phyloP scores from a whole-genome alignment of 1,140 invertebrate species.

The Heliconius hewitsoni region DNA sequence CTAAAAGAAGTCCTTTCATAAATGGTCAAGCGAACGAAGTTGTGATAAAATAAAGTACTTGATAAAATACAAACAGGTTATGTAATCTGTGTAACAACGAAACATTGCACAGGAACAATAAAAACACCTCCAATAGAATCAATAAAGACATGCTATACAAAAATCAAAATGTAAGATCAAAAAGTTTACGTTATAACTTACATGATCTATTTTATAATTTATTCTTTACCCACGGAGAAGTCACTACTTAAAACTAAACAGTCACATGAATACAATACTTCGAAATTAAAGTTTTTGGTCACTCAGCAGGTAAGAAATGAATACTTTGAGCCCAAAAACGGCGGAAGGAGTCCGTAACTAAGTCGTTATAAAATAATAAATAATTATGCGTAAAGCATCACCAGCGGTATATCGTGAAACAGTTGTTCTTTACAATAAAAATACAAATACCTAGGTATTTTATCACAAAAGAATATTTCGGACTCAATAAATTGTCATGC shows the following conservation, averaged over 20 bases:
- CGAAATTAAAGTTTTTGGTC: constrained; percentile 55
- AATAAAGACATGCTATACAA: constrained; percentile 55
- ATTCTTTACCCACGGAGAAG: constrained; percentile 46
- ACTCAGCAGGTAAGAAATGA: constrained; percentile 45
- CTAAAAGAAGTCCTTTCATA: too few species aligned
- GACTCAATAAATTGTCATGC: constrained; percentile 61
- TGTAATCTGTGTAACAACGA: background rate
- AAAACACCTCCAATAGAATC: constrained; percentile 25
- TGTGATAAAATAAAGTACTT: too few species aligned
- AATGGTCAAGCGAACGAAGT: too few species aligned
- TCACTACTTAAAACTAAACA: constrained; percentile 64
- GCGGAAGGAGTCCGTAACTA: constrained; percentile 49
- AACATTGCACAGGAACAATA: constrained; percentile 42
- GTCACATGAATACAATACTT: constrained; percentile 55
- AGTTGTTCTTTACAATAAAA: constrained; percentile 60
- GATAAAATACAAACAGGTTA: too few species aligned
- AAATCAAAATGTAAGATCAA: constrained; percentile 48
- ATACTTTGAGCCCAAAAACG: constrained; percentile 59
- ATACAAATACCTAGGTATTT: constrained; percentile 49
- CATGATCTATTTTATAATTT: constrained; percentile 45
- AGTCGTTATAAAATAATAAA: constrained; percentile 50
- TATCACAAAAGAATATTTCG: constrained; percentile 69
- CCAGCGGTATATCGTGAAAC: constrained; percentile 47
- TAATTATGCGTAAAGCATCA: constrained; percentile 55
- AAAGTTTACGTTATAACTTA: constrained; percentile 54